Percentiles rank a stretch among this genome's conserved stretches.
Conservation (phyloP, 2,888 invertebrate species). For the Lucinisca nassula region DNA sequence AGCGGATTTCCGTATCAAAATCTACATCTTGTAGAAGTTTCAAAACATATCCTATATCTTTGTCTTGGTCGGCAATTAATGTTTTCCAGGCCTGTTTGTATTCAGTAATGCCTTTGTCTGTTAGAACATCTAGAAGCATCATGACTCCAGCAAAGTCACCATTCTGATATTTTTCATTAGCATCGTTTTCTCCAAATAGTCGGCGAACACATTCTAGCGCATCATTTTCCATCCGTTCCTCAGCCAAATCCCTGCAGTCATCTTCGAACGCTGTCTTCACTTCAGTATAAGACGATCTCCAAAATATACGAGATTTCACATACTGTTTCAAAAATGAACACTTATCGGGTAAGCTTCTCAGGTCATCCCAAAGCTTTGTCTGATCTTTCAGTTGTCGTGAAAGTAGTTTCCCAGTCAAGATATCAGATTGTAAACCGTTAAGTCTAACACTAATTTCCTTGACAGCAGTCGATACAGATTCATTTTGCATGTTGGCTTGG, state of each 20-base stretch:
- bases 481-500: not conserved
- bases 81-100: constrained; percentile 52
- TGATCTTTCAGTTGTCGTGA: not conserved
- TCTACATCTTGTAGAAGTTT: constrained; percentile 19
- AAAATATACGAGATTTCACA: not conserved
- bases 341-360: not conserved
- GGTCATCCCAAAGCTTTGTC: not conserved
- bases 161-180: not conserved
- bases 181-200: not conserved
- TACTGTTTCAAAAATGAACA: not conserved
- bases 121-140: not conserved
- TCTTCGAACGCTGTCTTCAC: not conserved
- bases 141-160: not conserved
- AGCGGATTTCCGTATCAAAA: constrained; percentile 35
- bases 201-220: not conserved
- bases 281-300: not conserved
- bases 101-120: not conserved
- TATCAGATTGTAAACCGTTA: not conserved
- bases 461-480: not conserved
- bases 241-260: not conserved
- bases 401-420: not conserved
- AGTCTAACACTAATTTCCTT: not conserved
- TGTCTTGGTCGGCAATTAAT: constrained; percentile 17
- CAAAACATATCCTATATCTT: constrained; percentile 15
- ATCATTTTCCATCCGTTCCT: not conserved